Evolutionary conservation across 1,140 invertebrate genomes (phyloP).

Genomic region (Nixonia krombeini): DNA sequence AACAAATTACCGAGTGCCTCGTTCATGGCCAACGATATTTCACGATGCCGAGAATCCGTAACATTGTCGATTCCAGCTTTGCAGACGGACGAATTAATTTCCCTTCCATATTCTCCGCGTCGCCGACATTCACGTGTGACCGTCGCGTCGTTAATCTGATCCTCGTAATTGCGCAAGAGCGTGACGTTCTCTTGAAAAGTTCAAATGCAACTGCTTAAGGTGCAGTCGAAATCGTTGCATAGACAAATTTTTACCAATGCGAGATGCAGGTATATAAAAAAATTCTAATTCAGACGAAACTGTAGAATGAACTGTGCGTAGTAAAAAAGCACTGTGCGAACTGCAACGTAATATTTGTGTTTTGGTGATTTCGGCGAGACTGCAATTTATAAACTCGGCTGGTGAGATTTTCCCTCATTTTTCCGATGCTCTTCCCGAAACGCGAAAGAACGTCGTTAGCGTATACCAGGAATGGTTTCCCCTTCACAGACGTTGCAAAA

Average conservation of each 20-base stretch:
- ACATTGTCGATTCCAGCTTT: neutral
- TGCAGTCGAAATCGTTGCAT: too few relatives aligned
- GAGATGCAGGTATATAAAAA: too few relatives aligned
- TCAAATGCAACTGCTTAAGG: too few relatives aligned
- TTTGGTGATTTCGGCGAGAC: neutral
- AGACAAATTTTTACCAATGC: too few relatives aligned
- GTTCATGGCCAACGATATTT: slow-evolving; percentile 18
- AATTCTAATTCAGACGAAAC: too few relatives aligned
- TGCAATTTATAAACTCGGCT: slow-evolving; percentile 42
- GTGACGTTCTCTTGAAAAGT: neutral
- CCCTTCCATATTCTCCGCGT: neutral
- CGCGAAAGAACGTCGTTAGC: slow-evolving; percentile 67
- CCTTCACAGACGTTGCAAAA: slow-evolving; percentile 58
- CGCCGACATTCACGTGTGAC: neutral
- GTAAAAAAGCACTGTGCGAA: too few relatives aligned
- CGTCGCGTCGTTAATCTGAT: neutral
- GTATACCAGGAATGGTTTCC: slow-evolving; percentile 41
- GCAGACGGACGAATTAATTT: neutral
- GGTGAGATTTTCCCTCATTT: slow-evolving; percentile 46
- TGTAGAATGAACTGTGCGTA: too few relatives aligned
- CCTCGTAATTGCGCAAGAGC: too few relatives aligned
- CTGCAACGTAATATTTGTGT: neutral
- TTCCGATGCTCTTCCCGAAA: slow-evolving; percentile 48
- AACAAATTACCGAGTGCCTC: slow-evolving; percentile 51
- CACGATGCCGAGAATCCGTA: neutral